Conservation (phyloP, 2,888 invertebrate species). For the Allolobophora icterica region DNA sequence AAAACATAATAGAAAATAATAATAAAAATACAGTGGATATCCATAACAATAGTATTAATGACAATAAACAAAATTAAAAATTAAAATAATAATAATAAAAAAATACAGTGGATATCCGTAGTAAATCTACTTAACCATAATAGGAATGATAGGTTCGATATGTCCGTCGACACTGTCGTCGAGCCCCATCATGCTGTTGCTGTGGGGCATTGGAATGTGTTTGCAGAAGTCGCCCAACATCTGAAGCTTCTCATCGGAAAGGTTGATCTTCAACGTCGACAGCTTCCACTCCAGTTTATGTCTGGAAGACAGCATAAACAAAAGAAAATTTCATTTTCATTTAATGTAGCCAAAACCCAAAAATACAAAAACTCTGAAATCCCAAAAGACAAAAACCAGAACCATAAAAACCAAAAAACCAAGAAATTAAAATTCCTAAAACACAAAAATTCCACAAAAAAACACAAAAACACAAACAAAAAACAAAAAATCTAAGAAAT, state of each 20-base stretch:
- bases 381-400: no score
- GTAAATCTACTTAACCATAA: constrained; percentile 31
- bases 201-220: constrained; percentile 67
- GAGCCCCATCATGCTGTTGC: constrained; percentile 58
- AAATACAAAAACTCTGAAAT: background rate
- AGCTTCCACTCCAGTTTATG: constrained; percentile 79
- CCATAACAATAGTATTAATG: no score
- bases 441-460: background rate
- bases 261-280: constrained; percentile 76
- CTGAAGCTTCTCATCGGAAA: constrained; percentile 77
- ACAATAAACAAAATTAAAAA: no score
- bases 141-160: constrained; percentile 34
- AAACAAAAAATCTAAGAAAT: no score
- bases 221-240: constrained; percentile 73
- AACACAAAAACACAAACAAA: no score
- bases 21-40: no score
- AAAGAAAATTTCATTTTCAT: background rate
- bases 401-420: no score
- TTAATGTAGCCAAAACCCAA: background rate
- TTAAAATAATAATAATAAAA: no score
- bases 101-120: no score
- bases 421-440: no score
- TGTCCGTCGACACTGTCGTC: constrained; percentile 56
- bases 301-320: constrained; percentile 65
- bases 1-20: no score